Evolutionary conservation across 2,797 vertebrate species (phyloP).

Genomic region (Australoheros facetus): DNA sequence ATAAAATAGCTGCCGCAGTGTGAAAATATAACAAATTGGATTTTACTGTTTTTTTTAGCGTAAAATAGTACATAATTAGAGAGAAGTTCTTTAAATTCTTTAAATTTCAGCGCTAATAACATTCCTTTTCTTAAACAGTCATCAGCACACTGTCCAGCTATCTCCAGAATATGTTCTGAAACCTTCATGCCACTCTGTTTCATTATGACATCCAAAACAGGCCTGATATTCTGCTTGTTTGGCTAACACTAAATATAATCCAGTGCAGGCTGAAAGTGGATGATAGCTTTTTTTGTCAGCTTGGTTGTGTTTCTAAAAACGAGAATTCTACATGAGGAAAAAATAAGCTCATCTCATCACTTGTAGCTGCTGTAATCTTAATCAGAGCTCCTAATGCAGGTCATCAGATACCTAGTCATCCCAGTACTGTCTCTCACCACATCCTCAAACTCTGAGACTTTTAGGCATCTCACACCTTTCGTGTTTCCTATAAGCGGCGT

Average conservation of each 20-base stretch:
- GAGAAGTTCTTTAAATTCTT: background rate
- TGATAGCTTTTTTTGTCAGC: background rate
- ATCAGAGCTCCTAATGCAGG: slow-evolving; percentile 35
- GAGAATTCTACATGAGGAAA: background rate
- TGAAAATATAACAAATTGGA: slow-evolving; percentile 6
- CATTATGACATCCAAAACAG: background rate
- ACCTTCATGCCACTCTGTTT: background rate
- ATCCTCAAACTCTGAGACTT: slow-evolving; percentile 47
- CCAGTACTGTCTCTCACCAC: slow-evolving; percentile 40
- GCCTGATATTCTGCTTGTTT: slow-evolving; percentile 1
- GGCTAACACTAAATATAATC: background rate
- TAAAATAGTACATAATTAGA: background rate
- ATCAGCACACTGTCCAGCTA: background rate
- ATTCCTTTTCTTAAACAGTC: background rate
- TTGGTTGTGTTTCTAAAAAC: background rate
- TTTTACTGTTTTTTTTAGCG: background rate
- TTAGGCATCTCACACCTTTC: slow-evolving; percentile 47
- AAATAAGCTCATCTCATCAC: background rate
- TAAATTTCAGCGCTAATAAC: background rate
- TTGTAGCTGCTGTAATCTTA: slow-evolving; percentile 60
- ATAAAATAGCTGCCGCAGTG: background rate
- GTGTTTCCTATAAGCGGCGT: slow-evolving; percentile 26
- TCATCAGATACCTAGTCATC: slow-evolving; percentile 43
- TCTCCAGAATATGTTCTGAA: background rate
- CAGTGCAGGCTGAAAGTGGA: background rate